A percentile compares a stretch with the other conserved stretches of the same genome.
These are phyloP conservation scores for Xanthorhoe spadicearia DNA, from an alignment of 2,888 invertebrate genomes.

Conservation along the genomic window DNA sequence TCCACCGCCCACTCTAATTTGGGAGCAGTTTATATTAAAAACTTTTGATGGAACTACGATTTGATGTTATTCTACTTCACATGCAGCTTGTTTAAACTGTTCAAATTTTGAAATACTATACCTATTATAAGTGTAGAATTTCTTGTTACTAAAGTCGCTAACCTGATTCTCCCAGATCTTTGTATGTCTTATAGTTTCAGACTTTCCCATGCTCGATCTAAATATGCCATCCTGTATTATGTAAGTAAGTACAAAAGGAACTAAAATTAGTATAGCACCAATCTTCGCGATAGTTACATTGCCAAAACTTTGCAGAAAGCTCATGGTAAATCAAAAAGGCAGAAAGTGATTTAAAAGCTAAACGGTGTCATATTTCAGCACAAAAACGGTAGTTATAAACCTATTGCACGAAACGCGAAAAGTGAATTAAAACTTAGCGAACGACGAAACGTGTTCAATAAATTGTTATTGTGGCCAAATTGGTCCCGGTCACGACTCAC, in stretches of 20 bases:
- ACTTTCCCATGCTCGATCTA: too few relatives aligned
- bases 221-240: too few relatives aligned
- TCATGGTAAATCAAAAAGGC: slow-evolving; percentile 13
- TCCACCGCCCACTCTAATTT: slow-evolving; percentile 6
- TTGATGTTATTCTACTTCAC: neutral
- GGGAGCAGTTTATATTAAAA: neutral
- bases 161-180: too few relatives aligned
- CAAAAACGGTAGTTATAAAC: slow-evolving; percentile 35
- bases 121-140: too few relatives aligned
- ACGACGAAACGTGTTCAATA: slow-evolving; percentile 43
- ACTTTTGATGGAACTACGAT: neutral
- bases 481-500: slow-evolving; percentile 41
- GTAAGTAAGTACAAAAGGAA: too few relatives aligned
- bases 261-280: neutral
- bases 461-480: slow-evolving; percentile 50
- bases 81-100: too few relatives aligned
- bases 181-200: too few relatives aligned
- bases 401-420: slow-evolving; percentile 47
- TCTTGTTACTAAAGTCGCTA: too few relatives aligned
- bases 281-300: neutral
- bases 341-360: slow-evolving; percentile 32
- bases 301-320: neutral
- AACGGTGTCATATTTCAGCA: slow-evolving; percentile 31
- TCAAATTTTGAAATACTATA: too few relatives aligned
- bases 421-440: slow-evolving; percentile 53